A percentile compares a stretch with the other conserved stretches of the same genome.
Conservation (phyloP, 2,888 invertebrate species). For the Magallana nippona region DNA sequence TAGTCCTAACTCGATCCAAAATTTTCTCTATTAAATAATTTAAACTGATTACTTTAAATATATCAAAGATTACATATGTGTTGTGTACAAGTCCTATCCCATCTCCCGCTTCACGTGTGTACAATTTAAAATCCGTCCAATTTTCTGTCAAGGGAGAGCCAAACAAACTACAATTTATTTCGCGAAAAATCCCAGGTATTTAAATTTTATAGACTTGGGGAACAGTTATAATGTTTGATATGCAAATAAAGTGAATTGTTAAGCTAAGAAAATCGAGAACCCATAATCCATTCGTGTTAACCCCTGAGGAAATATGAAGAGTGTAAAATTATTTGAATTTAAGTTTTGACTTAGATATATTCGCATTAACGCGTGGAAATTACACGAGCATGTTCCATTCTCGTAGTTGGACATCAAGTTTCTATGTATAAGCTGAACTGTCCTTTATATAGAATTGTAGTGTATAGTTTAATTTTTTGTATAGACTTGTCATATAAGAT, state of each 20-base stretch:
- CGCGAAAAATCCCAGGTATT: constrained; percentile 5
- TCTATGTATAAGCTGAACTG: too few species aligned
- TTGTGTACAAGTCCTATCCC: constrained; percentile 12
- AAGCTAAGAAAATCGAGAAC: not conserved
- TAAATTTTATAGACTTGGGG: constrained; percentile 8
- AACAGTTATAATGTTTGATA: constrained; percentile 23
- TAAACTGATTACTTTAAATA: constrained; percentile 24
- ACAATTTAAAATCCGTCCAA: constrained; percentile 28
- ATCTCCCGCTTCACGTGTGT: constrained; percentile 28
- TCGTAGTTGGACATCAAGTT: too few species aligned
- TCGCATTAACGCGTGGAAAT: too few species aligned
- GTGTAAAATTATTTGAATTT: too few species aligned
- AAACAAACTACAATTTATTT: constrained; percentile 6
- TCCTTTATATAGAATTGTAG: too few species aligned
- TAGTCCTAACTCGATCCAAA: constrained; percentile 24
- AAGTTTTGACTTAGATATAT: too few species aligned
- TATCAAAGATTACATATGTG: constrained; percentile 15
- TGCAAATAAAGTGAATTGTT: constrained; percentile 20
- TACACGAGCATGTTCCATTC: too few species aligned
- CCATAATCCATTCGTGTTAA: not conserved
- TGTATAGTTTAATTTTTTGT: too few species aligned
- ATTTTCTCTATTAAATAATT: constrained; percentile 27
- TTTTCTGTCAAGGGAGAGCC: constrained; percentile 11
- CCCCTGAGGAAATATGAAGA: too few species aligned
- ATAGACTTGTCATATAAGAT: too few species aligned